Evolutionary conservation across 2,113 vertebrate genomes (phyloP), one percentile per base, ranked within the genome.

Genomic region (Atractosteus spatula): DNA sequence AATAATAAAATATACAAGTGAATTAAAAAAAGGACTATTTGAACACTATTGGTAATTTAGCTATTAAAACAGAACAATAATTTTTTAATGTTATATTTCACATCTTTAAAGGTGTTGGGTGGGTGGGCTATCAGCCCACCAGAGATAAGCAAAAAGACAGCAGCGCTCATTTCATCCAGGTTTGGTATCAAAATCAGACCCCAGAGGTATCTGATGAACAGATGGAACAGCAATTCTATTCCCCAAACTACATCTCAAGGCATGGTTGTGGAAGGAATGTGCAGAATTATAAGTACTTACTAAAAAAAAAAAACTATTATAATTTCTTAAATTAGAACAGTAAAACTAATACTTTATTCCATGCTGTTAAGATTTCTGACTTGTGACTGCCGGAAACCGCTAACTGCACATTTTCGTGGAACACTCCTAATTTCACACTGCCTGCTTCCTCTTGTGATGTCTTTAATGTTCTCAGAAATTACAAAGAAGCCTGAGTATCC

Each of bases 181-280:
- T 17, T 69, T 41, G 13, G 29, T 4, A 55, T 55, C 64, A 45
- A 66, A 66, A 41, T 6, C 14, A 12, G 43, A 45, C 64, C 67
- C 67, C 29, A 4, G 67, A 69, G 67, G 54, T 56, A 56, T 66
- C 47, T 56, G 67, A 8, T 16, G 67, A 55, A 69, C 67, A 69
- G 67, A 56, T 69, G 67, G 67, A 56, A 56, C 67, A 7, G 47
- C 5, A 41, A 69, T 45, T 45, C 2, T 41, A 16, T 3, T 69
- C 47, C 47, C 67, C 11, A 54, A 55, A n/a, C 45, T 56, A 17
- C 16, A 41, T 56, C 12, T 16, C 54, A 17, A 69, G 54, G 41
- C 29, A 14, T n/a, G 17, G 17, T 17, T 54, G 8, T 29, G 66
- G 66, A 55, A 45, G 16, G 17, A 6, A n/a, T 29, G 2, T 4